Evolutionary conservation across 2,888 invertebrate species (phyloP).

Genomic region (Oxyscelio sp.): DNA sequence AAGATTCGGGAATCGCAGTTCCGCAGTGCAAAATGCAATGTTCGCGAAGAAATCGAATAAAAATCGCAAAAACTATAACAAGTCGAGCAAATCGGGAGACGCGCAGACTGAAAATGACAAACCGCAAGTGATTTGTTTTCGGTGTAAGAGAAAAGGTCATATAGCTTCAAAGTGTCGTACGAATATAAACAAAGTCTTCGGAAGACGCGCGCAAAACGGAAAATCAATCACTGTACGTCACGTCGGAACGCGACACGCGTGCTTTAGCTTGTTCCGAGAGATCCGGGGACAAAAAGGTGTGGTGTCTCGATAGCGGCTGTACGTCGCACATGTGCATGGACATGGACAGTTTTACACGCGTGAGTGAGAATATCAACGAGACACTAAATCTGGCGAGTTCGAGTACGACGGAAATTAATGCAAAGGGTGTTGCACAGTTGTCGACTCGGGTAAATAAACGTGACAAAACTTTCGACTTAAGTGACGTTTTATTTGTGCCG

Average conservation of each 20-base stretch:
- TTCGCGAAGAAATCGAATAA: background rate
- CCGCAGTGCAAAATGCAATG: conserved; percentile 14
- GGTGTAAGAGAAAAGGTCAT: background rate
- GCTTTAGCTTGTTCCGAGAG: background rate
- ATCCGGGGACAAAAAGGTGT: background rate
- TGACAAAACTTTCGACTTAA: background rate
- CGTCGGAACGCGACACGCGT: background rate
- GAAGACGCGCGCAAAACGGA: background rate
- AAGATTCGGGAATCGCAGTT: background rate
- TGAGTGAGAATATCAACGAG: background rate
- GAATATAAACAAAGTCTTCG: background rate
- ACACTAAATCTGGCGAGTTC: conserved; percentile 10
- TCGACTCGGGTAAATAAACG: background rate
- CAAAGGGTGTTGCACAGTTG: conserved; percentile 24
- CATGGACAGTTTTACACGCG: background rate
- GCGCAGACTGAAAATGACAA: background rate
- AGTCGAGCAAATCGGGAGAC: background rate
- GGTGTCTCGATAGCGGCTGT: conserved; percentile 49
- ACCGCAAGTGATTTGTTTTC: background rate
- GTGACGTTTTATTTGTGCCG: background rate
- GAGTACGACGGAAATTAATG: background rate
- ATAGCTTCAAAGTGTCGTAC: background rate
- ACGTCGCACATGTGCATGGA: conserved; percentile 57
- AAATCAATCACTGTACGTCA: background rate
- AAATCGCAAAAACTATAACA: background rate